Evolutionary conservation across 2,888 invertebrate genomes (phyloP).

Genomic region (Mesochorus sp.): DNA sequence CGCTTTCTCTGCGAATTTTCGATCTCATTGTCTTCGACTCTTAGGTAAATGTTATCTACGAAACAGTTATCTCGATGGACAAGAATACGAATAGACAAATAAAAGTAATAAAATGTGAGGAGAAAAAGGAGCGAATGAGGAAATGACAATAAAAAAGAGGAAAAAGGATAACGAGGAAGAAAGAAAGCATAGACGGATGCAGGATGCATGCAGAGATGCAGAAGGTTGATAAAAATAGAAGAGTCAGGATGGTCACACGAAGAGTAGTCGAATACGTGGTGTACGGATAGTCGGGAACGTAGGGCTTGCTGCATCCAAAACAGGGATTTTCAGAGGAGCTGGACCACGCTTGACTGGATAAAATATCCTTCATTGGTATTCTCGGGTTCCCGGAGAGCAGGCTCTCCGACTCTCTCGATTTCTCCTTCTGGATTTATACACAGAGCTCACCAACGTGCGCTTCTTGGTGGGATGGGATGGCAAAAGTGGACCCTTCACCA

Average conservation of each 20-base stretch:
- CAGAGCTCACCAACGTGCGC: constrained; percentile 8
- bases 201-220: not conserved
- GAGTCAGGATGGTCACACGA: constrained; percentile 23
- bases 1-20: too few species aligned
- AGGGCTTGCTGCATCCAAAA: constrained; percentile 71
- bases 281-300: not conserved
- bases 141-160: constrained; percentile 32
- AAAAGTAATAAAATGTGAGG: constrained; percentile 33
- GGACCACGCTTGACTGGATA: constrained; percentile 74
- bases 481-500: constrained; percentile 31
- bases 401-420: constrained; percentile 55
- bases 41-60: not conserved
- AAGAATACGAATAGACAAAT: constrained; percentile 53
- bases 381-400: constrained; percentile 70
- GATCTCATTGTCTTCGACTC: too few species aligned
- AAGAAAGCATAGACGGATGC: constrained; percentile 31
- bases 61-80: constrained; percentile 41
- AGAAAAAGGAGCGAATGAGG: constrained; percentile 39
- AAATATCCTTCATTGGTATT: constrained; percentile 77
- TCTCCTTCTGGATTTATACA: constrained; percentile 13
- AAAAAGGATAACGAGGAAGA: constrained; percentile 29
- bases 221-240: constrained; percentile 42
- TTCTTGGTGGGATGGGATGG: constrained; percentile 2
- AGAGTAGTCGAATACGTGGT: constrained; percentile 46
- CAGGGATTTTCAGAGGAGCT: constrained; percentile 76